phyloP scores from a whole-genome alignment of 2,113 vertebrate species.

The Hassar affinis region DNA sequence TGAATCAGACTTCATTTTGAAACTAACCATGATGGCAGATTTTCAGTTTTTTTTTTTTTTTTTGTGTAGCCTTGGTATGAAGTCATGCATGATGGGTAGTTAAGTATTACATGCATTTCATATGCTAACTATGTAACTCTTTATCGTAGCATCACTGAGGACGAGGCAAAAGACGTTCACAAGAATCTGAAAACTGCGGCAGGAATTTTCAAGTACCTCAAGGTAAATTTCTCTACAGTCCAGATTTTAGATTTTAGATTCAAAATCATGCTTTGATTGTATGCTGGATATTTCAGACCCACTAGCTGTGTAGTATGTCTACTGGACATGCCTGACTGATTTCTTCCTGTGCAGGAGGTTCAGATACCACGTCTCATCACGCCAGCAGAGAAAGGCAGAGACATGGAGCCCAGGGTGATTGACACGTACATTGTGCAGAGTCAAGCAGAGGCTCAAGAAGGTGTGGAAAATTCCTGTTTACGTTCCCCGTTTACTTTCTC shows the following conservation, averaged over 20 bases:
- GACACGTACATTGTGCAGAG: constrained; percentile 92
- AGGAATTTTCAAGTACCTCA: constrained; percentile 93
- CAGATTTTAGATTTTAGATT: not conserved
- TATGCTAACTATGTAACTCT: not conserved
- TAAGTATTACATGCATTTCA: not conserved
- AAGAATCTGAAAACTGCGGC: constrained; percentile 91
- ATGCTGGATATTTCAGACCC: not conserved
- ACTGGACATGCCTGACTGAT: not conserved
- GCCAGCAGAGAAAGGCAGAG: constrained; percentile 89
- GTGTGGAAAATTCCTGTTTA: constrained; percentile 62
- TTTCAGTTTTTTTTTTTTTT: not conserved
- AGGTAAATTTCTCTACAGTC: constrained; percentile 71
- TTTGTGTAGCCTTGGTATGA: too few species aligned
- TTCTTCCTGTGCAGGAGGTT: constrained; percentile 75
- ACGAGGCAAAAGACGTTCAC: constrained; percentile 96
- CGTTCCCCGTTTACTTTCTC: not conserved
- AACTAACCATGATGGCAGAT: not conserved
- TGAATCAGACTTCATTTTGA: not conserved
- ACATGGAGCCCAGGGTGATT: constrained; percentile 86
- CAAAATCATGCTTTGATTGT: not conserved
- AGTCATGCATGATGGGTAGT: not conserved
- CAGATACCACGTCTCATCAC: constrained; percentile 90
- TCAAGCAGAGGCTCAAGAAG: constrained; percentile 98
- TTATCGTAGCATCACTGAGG: constrained; percentile 83
- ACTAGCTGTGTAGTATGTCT: too few species aligned